A percentile compares a stretch with the other conserved stretches of the same genome.
Evolutionary conservation across 2,888 invertebrate species (phyloP).

Genomic region (Seira musarum): DNA sequence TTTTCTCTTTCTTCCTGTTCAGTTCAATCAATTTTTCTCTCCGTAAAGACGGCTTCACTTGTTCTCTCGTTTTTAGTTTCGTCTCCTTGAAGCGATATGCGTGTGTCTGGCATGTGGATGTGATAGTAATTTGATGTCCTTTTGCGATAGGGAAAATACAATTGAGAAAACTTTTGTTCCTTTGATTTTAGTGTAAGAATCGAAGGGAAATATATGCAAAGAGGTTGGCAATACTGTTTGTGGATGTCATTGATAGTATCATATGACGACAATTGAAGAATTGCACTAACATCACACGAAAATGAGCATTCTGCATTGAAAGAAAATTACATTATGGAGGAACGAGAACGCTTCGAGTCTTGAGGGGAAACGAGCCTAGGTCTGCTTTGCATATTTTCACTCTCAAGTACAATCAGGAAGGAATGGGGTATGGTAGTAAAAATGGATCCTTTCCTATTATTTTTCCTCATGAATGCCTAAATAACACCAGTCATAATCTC

Average conservation of each 20-base stretch:
- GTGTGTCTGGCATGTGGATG: conserved; percentile 50
- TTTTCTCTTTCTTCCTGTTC: conserved; percentile 24
- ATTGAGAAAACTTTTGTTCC: conserved; percentile 6
- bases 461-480: conserved; percentile 46
- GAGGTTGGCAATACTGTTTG: conserved; percentile 7
- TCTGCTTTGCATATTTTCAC: neutral
- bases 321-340: conserved; percentile 63
- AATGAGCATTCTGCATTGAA: conserved; percentile 56
- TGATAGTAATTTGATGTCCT: conserved; percentile 40
- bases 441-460: conserved; percentile 41
- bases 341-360: neutral
- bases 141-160: conserved; percentile 15
- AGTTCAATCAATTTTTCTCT: conserved; percentile 49
- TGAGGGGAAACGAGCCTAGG: conserved; percentile 25
- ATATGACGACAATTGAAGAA: conserved; percentile 56
- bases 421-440: conserved; percentile 29
- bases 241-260: conserved; percentile 47
- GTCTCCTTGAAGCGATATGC: conserved; percentile 38
- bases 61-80: conserved; percentile 25
- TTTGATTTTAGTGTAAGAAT: conserved; percentile 9
- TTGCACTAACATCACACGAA: conserved; percentile 54
- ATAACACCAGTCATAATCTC: conserved; percentile 28
- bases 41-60: conserved; percentile 39
- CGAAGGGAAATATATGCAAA: conserved; percentile 6
- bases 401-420: neutral